Evolutionary conservation across 2,888 invertebrate genomes (phyloP).

Genomic region (Scaptomyza polygonia): DNA sequence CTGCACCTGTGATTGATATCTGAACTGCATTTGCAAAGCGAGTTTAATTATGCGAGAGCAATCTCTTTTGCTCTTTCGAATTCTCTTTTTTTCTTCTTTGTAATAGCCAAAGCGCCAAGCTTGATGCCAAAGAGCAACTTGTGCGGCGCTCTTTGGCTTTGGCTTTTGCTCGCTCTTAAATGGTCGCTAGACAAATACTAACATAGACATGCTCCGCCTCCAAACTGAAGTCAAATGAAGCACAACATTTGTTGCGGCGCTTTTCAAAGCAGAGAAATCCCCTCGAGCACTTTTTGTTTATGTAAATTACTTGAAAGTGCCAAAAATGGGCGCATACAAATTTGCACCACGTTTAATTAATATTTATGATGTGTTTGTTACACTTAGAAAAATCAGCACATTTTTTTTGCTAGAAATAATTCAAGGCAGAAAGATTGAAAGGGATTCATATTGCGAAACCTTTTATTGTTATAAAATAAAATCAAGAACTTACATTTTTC

Average conservation of each 20-base stretch:
- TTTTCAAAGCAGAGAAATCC: background rate
- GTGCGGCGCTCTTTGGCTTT: slow-evolving; percentile 20
- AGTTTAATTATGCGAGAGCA: slow-evolving; percentile 40
- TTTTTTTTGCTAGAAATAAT: too few species aligned
- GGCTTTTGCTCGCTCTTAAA: slow-evolving; percentile 30
- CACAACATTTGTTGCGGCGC: slow-evolving; percentile 2
- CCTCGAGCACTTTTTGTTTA: slow-evolving; percentile 14
- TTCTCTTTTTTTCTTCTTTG: background rate
- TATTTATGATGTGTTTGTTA: slow-evolving; percentile 35
- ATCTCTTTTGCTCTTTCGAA: background rate
- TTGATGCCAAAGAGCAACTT: background rate
- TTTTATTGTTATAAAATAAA: too few species aligned
- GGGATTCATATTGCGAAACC: too few species aligned
- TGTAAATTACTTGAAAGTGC: slow-evolving; percentile 52
- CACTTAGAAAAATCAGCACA: background rate
- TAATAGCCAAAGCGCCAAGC: background rate
- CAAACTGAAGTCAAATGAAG: slow-evolving; percentile 39
- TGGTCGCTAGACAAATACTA: slow-evolving; percentile 22
- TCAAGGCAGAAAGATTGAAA: too few species aligned
- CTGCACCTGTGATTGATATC: slow-evolving; percentile 74
- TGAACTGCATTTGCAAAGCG: slow-evolving; percentile 40
- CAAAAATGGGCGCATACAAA: slow-evolving; percentile 59
- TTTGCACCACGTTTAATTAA: slow-evolving; percentile 37
- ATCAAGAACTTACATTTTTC: too few species aligned
- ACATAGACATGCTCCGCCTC: slow-evolving; percentile 60